Evolutionary conservation across 2,888 invertebrate species (phyloP), one percentile per base, ranked within the genome.

Genomic region (Euclidia mi): DNA sequence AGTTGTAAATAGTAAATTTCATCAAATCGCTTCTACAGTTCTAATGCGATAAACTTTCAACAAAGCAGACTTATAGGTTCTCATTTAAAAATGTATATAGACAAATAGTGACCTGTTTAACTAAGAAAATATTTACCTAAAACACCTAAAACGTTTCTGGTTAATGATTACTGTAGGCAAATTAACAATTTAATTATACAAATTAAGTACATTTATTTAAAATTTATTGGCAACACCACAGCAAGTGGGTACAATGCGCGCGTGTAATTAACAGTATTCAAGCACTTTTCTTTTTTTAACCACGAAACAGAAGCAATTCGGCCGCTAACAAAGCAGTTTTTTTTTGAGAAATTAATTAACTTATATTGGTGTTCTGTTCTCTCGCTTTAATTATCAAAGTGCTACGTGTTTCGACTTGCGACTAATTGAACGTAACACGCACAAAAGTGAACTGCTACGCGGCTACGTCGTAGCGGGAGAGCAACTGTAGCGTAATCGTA

Each of bases 281-380:
- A 53, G 53, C 47, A 47, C 43, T 42, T 56, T 57, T 53, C 56
- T 57, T 69, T 71, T 58, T 60, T 59, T 48, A 44, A 65, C 65
- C 50, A 55, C 41, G 63, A 51, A 60, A 65, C 59, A 68, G 50
- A 53, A 43, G 59, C 62, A 63, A 63, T 50, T 49, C 55, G 68
- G 63, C 65, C 65, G 65, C 71, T 66, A 78, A 78, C 79, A 74
- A 74, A 76, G 76, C 73, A 77, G 77, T 81, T 76, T 82, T 72
- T 73, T 71, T 65, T 59, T 78, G 76, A 65, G 56, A 81, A 79
- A 82, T 81, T 76, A 81, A 82, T 81, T 81, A 79, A 75, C 68
- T 69, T 57, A 67, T 78, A 82, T 82, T 74, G 70, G 76, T 73
- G 76, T 74, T 74, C 65, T 65, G 62, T 61, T 65, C 62, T 59